Percentiles rank a stretch among this genome's conserved stretches.
phyloP scores from a whole-genome alignment of 2,888 invertebrate genomes.

The Actias luna region DNA sequence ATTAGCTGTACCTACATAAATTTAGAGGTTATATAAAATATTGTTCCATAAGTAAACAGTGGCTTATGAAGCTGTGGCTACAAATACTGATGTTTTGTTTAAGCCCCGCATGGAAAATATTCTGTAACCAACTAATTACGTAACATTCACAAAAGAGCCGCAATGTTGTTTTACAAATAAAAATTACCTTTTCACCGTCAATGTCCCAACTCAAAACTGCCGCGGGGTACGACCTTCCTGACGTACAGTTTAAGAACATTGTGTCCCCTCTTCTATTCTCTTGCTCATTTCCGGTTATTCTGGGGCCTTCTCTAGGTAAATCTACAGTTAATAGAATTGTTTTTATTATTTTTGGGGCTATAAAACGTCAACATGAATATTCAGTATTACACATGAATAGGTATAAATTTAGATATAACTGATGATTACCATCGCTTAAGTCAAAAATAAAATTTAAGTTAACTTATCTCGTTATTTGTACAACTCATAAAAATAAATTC shows the following conservation, averaged over 20 bases:
- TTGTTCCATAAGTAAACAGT: background rate
- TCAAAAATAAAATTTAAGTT: too few species aligned
- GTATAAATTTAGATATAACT: too few species aligned
- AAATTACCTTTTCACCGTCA: slow-evolving; percentile 87
- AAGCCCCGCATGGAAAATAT: background rate
- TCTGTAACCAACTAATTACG: slow-evolving; percentile 12
- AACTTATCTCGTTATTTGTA: too few species aligned
- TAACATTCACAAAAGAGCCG: slow-evolving; percentile 5
- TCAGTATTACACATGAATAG: background rate
- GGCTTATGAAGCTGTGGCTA: background rate
- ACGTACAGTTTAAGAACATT: slow-evolving; percentile 88
- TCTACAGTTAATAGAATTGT: slow-evolving; percentile 57
- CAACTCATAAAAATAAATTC: background rate
- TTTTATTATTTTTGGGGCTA: background rate
- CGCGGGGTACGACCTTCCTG: slow-evolving; percentile 88
- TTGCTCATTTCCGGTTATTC: slow-evolving; percentile 87
- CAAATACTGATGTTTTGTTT: background rate
- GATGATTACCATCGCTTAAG: too few species aligned
- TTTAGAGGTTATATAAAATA: too few species aligned
- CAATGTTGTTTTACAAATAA: slow-evolving; percentile 8
- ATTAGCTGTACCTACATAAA: too few species aligned
- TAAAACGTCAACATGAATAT: slow-evolving; percentile 15
- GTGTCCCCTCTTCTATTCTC: slow-evolving; percentile 89
- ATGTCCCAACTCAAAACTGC: slow-evolving; percentile 90
- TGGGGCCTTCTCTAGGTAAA: slow-evolving; percentile 87